Base-by-base conservation (phyloP, 2,888 invertebrate species). In the Pseudoips prasinana region DNA sequence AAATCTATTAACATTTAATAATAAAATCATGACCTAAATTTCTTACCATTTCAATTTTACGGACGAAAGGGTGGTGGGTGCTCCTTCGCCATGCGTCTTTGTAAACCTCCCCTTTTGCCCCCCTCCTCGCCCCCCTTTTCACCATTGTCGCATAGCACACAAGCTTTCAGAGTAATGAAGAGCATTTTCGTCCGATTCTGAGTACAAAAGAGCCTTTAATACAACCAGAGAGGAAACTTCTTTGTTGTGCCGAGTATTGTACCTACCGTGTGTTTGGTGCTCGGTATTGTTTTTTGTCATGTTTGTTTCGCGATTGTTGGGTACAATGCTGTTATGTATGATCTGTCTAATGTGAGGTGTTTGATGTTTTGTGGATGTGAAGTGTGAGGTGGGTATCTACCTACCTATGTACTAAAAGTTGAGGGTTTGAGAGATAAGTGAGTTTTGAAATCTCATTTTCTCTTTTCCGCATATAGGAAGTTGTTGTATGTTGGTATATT, bases 161-260 rank as follows among this genome's bases (percentile, higher is more conserved):
- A 81, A 86, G 89, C 89, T 89, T 88, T 89, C 89, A 88, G 78
- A 81, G 85, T 89, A 89, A 89, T 89, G 89, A 89, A 89, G 89
- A 89, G 88, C 86, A 89, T 89, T 89, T 89, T 89, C 87, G 89
- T 88, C 86, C 88, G 87, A 89, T 89, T 89, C 80, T 62, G 76
- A 68, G 37, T 65, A 88, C 88, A 88, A 87, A 86, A 60, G 68
- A 44, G 65, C 78, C 82, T 86, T 83, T 88, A 86, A 85, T 86
- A 88, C 87, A 86, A 75, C 82, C 70, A 74, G 81, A 85, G 83
- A 86, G 83, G 82, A 80, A 77, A 77, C 64, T 77, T 75, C 75
- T 80, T 87, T 88, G 86, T 87, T 61, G 74, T 58, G 58, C 46
- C 29, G 44, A 45, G 76, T 71, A 84, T 86, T 84, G 86, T 84